These are phyloP conservation scores for Lithophane leautieri DNA, from an alignment of 2,888 invertebrate species.

Conservation along the genomic window DNA sequence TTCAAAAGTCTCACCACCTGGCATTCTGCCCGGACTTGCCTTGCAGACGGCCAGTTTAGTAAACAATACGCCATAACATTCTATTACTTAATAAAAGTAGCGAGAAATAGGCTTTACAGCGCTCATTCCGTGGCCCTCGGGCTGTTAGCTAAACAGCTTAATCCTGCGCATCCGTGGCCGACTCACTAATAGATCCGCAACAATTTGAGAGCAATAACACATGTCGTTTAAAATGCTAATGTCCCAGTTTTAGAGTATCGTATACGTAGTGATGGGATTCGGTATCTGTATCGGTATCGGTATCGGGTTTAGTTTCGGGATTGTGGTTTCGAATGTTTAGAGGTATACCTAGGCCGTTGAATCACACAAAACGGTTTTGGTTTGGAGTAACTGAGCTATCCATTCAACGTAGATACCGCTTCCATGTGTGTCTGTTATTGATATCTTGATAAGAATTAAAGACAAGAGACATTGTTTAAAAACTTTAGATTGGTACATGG, in stretches of 20 bases:
- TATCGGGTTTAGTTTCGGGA: conserved; percentile 20
- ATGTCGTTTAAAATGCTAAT: conserved; percentile 76
- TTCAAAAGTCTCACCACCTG: conserved; percentile 17
- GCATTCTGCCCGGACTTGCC: conserved; percentile 21
- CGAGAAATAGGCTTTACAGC: conserved; percentile 54
- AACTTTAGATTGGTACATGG: neutral
- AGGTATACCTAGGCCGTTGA: neutral
- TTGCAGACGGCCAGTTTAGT: conserved; percentile 25
- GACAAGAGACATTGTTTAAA: neutral
- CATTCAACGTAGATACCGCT: neutral
- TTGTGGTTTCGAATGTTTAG: conserved; percentile 19
- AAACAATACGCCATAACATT: conserved; percentile 52
- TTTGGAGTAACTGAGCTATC: neutral
- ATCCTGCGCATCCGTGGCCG: conserved; percentile 63
- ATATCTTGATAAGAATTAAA: neutral
- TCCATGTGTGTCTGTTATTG: neutral
- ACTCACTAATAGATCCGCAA: conserved; percentile 64
- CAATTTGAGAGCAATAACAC: conserved; percentile 69
- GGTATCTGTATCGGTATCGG: conserved; percentile 21
- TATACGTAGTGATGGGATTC: conserved; percentile 42
- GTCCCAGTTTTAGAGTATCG: conserved; percentile 55
- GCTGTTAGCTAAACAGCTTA: conserved; percentile 66
- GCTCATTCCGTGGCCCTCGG: conserved; percentile 51
- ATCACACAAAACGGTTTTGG: neutral
- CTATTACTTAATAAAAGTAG: conserved; percentile 62